These are phyloP conservation scores for Samia ricini DNA, from an alignment of 1,140 invertebrate species.

Conservation along the genomic window DNA sequence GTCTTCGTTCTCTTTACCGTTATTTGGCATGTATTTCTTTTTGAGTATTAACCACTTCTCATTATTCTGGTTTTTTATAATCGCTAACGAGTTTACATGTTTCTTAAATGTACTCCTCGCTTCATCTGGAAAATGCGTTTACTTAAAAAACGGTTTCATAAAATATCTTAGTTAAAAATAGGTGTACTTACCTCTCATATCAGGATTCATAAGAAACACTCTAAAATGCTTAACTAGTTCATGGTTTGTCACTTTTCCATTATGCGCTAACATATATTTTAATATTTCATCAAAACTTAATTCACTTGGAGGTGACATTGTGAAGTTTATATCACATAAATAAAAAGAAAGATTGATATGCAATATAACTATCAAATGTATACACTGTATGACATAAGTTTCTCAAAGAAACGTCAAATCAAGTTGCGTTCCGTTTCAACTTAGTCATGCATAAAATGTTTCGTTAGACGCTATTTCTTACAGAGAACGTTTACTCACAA, in stretches of 20 bases:
- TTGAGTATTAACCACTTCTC: slow-evolving; percentile 92
- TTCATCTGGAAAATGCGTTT: slow-evolving; percentile 82
- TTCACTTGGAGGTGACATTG: slow-evolving; percentile 84
- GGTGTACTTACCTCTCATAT: slow-evolving; percentile 83
- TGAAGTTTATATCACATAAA: slow-evolving; percentile 23
- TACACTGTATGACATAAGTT: neutral
- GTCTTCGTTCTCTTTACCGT: slow-evolving; percentile 44
- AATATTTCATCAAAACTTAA: slow-evolving; percentile 90
- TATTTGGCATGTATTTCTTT: slow-evolving; percentile 80
- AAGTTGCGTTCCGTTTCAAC: slow-evolving; percentile 10
- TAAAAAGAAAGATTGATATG: neutral
- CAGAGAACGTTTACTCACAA: too few relatives aligned
- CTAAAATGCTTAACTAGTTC: slow-evolving; percentile 94
- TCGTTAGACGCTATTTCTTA: neutral
- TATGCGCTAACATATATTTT: slow-evolving; percentile 89
- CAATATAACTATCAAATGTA: neutral
- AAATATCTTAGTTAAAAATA: slow-evolving; percentile 4
- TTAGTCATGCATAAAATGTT: neutral
- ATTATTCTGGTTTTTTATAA: slow-evolving; percentile 88
- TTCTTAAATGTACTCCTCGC: slow-evolving; percentile 93
- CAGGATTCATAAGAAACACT: slow-evolving; percentile 87
- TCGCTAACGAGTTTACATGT: slow-evolving; percentile 92
- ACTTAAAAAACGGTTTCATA: slow-evolving; percentile 2
- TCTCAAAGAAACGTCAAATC: slow-evolving; percentile 33
- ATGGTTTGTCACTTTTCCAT: slow-evolving; percentile 91